Conservation (phyloP, 2,797 vertebrate species). For the Pantherophis vulpinus region DNA sequence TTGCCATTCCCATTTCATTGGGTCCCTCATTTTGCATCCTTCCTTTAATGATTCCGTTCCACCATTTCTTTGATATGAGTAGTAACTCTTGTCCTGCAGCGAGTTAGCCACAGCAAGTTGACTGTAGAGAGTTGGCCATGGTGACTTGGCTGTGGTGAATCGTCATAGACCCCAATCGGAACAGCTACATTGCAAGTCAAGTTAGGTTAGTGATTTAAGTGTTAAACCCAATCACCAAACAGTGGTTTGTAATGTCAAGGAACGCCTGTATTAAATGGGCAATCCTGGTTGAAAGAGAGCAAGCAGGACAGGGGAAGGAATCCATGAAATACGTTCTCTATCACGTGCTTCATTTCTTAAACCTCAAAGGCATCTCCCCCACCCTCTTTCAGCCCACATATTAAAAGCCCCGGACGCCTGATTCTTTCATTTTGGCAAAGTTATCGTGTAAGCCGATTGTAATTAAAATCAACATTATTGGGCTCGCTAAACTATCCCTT, state of each 20-base stretch:
- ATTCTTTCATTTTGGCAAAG: neutral
- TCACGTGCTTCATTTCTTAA: neutral
- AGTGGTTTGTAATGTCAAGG: neutral
- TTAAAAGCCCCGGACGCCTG: neutral
- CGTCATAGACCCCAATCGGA: too few relatives aligned
- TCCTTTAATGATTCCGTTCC: too few relatives aligned
- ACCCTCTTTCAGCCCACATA: neutral
- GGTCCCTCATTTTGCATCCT: too few relatives aligned
- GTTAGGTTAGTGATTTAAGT: too few relatives aligned
- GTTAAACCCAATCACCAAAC: too few relatives aligned
- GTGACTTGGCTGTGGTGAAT: too few relatives aligned
- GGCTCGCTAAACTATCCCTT: constrained; percentile 56
- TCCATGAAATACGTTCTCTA: neutral
- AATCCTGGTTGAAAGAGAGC: neutral
- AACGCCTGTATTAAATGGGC: neutral
- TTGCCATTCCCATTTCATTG: too few relatives aligned
- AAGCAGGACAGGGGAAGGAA: neutral
- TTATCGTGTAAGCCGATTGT: constrained; percentile 27
- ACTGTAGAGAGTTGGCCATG: too few relatives aligned
- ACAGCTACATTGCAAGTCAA: too few relatives aligned
- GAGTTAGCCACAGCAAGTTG: too few relatives aligned
- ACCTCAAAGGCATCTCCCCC: neutral
- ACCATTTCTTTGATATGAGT: too few relatives aligned
- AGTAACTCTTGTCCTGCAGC: too few relatives aligned
- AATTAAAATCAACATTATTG: constrained; percentile 57